Percentiles rank a stretch among this genome's conserved stretches.
phyloP scores from a whole-genome alignment of 23 tunicate genomes.

The Styela clava region DNA sequence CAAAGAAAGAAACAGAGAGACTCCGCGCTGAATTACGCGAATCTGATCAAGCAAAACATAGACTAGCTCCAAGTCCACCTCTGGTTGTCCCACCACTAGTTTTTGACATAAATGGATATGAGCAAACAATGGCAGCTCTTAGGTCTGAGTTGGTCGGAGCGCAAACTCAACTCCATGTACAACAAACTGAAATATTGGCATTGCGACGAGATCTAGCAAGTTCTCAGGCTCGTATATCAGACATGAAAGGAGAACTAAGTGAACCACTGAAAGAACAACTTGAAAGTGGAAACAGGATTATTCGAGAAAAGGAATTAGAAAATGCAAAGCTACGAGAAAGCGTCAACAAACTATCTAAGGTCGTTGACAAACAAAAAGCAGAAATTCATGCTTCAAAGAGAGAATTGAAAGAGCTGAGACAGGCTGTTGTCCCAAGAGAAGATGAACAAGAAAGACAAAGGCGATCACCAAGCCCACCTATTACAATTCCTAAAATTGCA shows the following conservation, averaged over 20 bases:
- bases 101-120: conserved; percentile 13
- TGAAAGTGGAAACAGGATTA: conserved; percentile 47
- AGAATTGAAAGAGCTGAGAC: conserved; percentile 24
- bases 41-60: conserved; percentile 32
- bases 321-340: conserved; percentile 46
- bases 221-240: conserved; percentile 78
- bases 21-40: conserved; percentile 25
- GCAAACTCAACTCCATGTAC: conserved; percentile 46
- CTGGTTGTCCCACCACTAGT: conserved; percentile 13
- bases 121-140: conserved; percentile 38
- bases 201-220: conserved; percentile 62
- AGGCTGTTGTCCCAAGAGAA: conserved; percentile 6
- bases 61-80: conserved; percentile 24
- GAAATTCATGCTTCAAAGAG: conserved; percentile 34
- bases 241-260: conserved; percentile 83
- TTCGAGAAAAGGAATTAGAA: conserved; percentile 70
- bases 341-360: conserved; percentile 39
- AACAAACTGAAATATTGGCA: conserved; percentile 44
- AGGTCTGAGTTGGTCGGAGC: conserved; percentile 57
- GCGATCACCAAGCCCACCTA: neutral
- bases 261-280: conserved; percentile 74
- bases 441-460: neutral
- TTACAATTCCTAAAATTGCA: neutral
- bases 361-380: conserved; percentile 67
- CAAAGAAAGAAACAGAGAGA: conserved; percentile 33